Percentiles rank a stretch among this genome's conserved stretches.
phyloP scores from a whole-genome alignment of 2,888 invertebrate species.

The Diabrotica balteata region DNA sequence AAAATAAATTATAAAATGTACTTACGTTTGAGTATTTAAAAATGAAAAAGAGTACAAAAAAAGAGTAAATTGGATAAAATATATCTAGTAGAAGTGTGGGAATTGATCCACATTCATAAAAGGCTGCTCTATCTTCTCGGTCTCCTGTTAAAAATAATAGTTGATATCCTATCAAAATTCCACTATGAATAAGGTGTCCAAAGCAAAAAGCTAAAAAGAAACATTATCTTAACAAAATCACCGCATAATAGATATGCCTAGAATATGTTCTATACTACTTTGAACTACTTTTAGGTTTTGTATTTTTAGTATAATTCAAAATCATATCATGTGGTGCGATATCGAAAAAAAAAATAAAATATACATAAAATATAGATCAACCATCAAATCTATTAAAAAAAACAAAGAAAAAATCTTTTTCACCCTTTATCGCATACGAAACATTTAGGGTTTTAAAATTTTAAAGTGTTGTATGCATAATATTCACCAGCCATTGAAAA shows the following conservation, averaged over 20 bases:
- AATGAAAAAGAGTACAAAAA: slow-evolving; percentile 78
- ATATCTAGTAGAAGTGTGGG: slow-evolving; percentile 70
- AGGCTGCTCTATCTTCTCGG: slow-evolving; percentile 60
- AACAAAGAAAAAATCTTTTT: too few species aligned
- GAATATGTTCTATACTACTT: background rate
- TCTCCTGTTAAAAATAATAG: slow-evolving; percentile 65
- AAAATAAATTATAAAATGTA: slow-evolving; percentile 10
- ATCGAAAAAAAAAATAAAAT: too few species aligned
- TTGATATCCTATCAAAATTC: slow-evolving; percentile 73
- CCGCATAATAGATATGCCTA: background rate
- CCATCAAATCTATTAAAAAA: too few species aligned
- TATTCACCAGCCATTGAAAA: too few species aligned
- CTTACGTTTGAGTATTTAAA: slow-evolving; percentile 84
- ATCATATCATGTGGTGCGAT: too few species aligned
- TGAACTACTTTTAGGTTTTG: too few species aligned
- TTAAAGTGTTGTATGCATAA: too few species aligned
- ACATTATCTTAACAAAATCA: slow-evolving; percentile 4
- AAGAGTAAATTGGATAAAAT: slow-evolving; percentile 76
- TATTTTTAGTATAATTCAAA: too few species aligned
- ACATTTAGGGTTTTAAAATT: too few species aligned
- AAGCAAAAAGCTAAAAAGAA: slow-evolving; percentile 73
- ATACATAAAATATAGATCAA: too few species aligned
- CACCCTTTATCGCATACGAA: too few species aligned
- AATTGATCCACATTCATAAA: slow-evolving; percentile 69
- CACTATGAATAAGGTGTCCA: slow-evolving; percentile 78